These are phyloP conservation scores for Drosophila pseudotalamancana DNA, from an alignment of 2,888 invertebrate genomes.

Conservation along the genomic window DNA sequence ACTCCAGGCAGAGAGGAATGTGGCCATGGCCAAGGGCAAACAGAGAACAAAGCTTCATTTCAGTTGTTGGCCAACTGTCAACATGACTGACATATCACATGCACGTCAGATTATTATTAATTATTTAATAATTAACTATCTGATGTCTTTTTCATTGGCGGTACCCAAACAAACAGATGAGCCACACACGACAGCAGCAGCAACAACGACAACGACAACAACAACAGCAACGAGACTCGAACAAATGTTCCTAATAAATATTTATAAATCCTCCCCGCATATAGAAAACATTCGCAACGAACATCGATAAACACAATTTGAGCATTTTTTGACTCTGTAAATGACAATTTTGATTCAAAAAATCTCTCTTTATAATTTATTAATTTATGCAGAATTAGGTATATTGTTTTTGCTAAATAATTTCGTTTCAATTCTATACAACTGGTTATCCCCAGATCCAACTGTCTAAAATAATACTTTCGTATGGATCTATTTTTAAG, in stretches of 20 bases:
- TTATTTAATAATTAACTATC: constrained; percentile 52
- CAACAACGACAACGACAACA: constrained; percentile 5
- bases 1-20: background rate
- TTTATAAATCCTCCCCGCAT: constrained; percentile 57
- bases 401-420: too few relatives aligned
- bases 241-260: constrained; percentile 53
- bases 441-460: too few relatives aligned
- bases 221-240: constrained; percentile 8
- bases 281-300: constrained; percentile 4
- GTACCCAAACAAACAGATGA: constrained; percentile 34
- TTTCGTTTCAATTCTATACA: too few relatives aligned
- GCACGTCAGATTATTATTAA: constrained; percentile 51
- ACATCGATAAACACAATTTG: too few relatives aligned
- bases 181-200: constrained; percentile 5
- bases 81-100: constrained; percentile 36
- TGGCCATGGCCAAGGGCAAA: background rate
- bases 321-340: too few relatives aligned
- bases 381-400: too few relatives aligned
- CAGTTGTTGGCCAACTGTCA: constrained; percentile 25
- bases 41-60: background rate
- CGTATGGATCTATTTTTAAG: too few relatives aligned
- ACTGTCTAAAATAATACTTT: too few relatives aligned
- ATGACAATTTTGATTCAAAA: too few relatives aligned
- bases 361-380: too few relatives aligned
- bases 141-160: constrained; percentile 32